Conservation (phyloP, 2,113 vertebrate genomes). For the Poecile atricapillus region DNA sequence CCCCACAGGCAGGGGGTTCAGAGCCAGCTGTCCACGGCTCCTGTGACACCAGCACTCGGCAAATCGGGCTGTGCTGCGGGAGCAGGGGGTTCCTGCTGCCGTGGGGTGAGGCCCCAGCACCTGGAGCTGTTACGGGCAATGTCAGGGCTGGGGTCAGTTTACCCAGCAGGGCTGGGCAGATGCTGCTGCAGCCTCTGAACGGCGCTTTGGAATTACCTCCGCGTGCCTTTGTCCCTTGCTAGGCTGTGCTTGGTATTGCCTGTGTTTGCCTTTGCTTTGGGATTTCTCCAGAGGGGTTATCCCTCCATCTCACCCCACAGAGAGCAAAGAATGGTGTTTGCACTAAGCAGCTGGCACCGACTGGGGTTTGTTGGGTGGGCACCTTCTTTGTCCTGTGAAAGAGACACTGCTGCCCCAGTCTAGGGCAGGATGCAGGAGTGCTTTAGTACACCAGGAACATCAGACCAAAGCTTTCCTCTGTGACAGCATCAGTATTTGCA, state of each 20-base stretch:
- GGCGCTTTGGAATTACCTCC: background rate
- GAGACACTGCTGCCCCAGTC: background rate
- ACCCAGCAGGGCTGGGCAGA: constrained; percentile 8
- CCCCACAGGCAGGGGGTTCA: background rate
- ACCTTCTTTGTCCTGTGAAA: background rate
- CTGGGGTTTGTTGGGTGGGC: background rate
- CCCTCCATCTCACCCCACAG: background rate
- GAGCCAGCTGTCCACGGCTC: background rate
- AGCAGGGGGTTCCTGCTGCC: background rate
- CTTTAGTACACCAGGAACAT: background rate
- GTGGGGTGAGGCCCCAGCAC: background rate
- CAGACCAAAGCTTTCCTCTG: background rate
- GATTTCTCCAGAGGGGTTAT: background rate
- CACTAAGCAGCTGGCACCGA: accelerated
- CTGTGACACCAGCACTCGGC: accelerated
- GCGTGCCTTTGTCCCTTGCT: background rate
- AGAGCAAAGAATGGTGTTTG: background rate
- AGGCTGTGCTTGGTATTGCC: background rate
- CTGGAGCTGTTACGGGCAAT: background rate
- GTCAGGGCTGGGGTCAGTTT: constrained; percentile 3
- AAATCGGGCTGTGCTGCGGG: background rate
- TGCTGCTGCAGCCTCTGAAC: background rate
- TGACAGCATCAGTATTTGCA: background rate
- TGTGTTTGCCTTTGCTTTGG: background rate
- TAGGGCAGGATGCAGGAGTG: background rate